Evolutionary conservation across 2,888 invertebrate genomes (phyloP), one percentile per base, ranked within the genome.

Genomic region (Megalurothrips usitatus): DNA sequence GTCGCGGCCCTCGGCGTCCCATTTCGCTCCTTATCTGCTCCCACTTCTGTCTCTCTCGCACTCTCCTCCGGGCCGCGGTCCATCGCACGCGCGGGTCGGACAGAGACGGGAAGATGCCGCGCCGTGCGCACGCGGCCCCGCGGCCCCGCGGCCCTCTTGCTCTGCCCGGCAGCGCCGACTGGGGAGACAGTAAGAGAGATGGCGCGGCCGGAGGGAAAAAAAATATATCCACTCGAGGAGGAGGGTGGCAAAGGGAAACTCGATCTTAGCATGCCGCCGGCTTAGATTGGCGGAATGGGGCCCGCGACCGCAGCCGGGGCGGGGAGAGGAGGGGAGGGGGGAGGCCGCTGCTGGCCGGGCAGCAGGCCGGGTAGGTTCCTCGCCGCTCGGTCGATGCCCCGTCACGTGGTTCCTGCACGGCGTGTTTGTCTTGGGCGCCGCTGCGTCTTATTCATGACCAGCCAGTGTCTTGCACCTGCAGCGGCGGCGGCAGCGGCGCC

Each of bases 261-360:
- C 68, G 68, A 75, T 75, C 68, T 75, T 75, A 75, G 68, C 68
- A 75, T 75, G 68, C 68, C 68, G 68, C 68, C 68, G 68, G 68
- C 23, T 75, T 75, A 75, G 68, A 75, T 75, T 75, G 68, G 68
- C 68, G 68, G 68, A 75, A 75, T 26, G 68, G 68, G 26, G 34
- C 2, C 34, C 34, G 23, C 68, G 26, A 26, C 68, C 68, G 58
- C 26, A 12, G 68, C 26, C 26, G 26, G 26, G 23, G 26, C 68
- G 9, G 68, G 12, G 3, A 17, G 58, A 58, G 58, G 58, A 14
- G 58, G 58, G 19, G 26, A 43, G 34, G 34, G 3, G 34, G 6
- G 34, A 6, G 34, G 34, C 2, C 3, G 34, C 34, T 43, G 34
- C 34, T 43, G 34, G 3, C 34, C 34, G 34, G 34, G n/a, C n/a